Evolutionary conservation across 2,113 vertebrate genomes (phyloP).

Genomic region (Turnix velox): DNA sequence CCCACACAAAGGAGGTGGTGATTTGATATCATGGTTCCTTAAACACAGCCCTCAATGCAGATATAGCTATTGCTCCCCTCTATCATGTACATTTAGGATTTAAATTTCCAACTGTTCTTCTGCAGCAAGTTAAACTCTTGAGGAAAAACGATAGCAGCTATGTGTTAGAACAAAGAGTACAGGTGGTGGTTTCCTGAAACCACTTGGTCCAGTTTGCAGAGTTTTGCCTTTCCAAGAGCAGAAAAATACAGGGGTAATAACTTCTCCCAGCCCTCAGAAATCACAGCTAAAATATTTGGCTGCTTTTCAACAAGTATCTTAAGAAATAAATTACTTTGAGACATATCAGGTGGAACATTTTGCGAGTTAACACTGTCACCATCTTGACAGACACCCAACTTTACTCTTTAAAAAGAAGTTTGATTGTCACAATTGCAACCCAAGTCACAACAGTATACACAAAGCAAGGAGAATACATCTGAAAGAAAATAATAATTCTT

Average conservation of each 20-base stretch:
- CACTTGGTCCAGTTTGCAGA: not conserved
- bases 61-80: not conserved
- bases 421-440: not conserved
- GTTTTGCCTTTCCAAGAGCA: not conserved
- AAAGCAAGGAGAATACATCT: not conserved
- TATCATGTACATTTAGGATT: not conserved
- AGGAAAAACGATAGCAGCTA: fast-evolving
- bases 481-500: not conserved
- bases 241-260: not conserved
- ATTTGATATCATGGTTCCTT: not conserved
- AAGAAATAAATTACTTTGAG: not conserved
- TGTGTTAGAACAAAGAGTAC: not conserved
- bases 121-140: not conserved
- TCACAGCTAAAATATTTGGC: not conserved
- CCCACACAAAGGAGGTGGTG: conserved; percentile 1
- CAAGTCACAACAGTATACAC: not conserved
- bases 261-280: not conserved
- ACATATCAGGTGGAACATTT: not conserved
- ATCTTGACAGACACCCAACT: not conserved
- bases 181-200: not conserved
- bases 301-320: not conserved
- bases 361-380: not conserved
- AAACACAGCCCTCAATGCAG: not conserved
- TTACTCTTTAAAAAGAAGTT: not conserved
- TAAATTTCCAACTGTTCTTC: not conserved